Base-by-base conservation (phyloP, 2,888 invertebrate species). In the Chaitophorus viminalis region DNA sequence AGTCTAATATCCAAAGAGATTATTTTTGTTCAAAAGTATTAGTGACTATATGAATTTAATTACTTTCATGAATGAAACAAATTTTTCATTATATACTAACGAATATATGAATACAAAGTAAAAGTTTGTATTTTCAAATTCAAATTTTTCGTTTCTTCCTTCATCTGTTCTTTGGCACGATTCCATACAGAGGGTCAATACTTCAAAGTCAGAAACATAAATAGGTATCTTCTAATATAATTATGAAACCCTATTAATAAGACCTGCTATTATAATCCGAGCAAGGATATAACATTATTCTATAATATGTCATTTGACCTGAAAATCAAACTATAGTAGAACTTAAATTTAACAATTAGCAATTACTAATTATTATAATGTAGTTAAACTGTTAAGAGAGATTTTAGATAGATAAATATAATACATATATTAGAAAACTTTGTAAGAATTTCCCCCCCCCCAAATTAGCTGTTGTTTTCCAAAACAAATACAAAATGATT, bases 121-220 rank as follows among this genome's bases (percentile, higher is more conserved):
- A 54, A n/a, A 72, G 8, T 54, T 46, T 52, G 5, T 70, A 52
- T 31, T n/a, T 46, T 82, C 33, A 33, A 8, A 18, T 46, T 82
- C 25, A 18, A 52, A 68, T 68, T 68, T 29, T 29, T 52, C 0
- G 3, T 52, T 21, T 21, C 17, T 1, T 18, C 18, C 18, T 39
- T 68, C 29, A 21, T 6, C 9, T 68, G 1, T 1, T 68, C 46
- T 29, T 46, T 65, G 5, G n/a, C 29, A 76, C 52, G 11, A 75
- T 39, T 29, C 46, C 29, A 68, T 39, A 68, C 31, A 76, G 31
- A 29, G 3, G 21, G 21, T 70, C 25, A 82, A 52, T 82, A 82
- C 25, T 52, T 82, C 14, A 46, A 46, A 46, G 31, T 81, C 46
- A 70, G 21, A 65, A 39, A 46, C 68, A 39, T 68, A 81, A 77